These are phyloP conservation scores for Ceratina calcarata DNA, from an alignment of 1,140 invertebrate species.

Conservation along the genomic window DNA sequence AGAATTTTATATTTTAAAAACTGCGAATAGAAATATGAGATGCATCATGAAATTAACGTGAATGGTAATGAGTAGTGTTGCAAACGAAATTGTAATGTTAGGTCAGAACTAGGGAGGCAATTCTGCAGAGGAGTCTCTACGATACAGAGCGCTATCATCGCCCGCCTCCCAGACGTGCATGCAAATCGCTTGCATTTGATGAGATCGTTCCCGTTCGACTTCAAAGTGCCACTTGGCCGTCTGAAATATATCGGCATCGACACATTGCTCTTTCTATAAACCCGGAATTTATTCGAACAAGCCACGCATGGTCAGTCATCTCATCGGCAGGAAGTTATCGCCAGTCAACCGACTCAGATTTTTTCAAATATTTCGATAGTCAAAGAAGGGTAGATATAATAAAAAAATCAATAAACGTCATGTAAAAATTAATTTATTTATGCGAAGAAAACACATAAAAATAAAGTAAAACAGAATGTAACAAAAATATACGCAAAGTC, in stretches of 20 bases:
- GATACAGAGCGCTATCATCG: neutral
- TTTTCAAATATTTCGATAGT: too few species aligned
- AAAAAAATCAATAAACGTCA: too few species aligned
- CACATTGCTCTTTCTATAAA: constrained; percentile 6
- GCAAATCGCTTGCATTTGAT: constrained; percentile 11
- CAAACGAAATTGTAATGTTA: constrained; percentile 21
- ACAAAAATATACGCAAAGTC: too few species aligned
- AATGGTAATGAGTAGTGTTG: neutral
- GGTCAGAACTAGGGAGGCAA: neutral
- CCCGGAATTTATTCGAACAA: constrained; percentile 30
- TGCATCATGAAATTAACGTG: too few species aligned
- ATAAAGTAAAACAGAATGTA: too few species aligned
- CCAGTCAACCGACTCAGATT: constrained; percentile 7
- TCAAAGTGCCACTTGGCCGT: neutral
- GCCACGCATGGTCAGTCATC: constrained; percentile 23
- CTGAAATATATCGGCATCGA: constrained; percentile 19
- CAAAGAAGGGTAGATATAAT: too few species aligned
- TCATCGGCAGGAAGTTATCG: constrained; percentile 26
- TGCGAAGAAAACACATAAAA: too few species aligned
- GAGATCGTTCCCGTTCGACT: constrained; percentile 10
- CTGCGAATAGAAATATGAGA: too few species aligned
- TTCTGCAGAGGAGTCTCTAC: neutral
- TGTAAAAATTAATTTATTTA: too few species aligned
- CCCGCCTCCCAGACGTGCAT: neutral
- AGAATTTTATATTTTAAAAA: too few species aligned